A percentile compares a stretch with the other conserved stretches of the same genome.
phyloP scores from a whole-genome alignment of 2,113 vertebrate genomes.

The Syngnathus scovelli region DNA sequence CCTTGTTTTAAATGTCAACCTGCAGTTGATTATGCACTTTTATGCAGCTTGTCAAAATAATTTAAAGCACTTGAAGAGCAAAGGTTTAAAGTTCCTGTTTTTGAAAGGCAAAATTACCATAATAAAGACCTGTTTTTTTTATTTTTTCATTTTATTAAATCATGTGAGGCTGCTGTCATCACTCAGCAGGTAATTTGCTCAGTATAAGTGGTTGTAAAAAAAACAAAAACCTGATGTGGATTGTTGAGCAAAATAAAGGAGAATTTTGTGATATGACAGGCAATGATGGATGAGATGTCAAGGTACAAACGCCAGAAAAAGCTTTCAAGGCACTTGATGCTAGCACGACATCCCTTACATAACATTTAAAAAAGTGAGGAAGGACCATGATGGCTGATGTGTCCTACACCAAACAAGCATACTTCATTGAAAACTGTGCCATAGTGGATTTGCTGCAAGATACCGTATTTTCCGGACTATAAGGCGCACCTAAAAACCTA shows the following conservation, averaged over 20 bases:
- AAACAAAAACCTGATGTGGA: slow-evolving; percentile 11
- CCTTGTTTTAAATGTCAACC: slow-evolving; percentile 57
- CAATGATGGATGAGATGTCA: slow-evolving; percentile 49
- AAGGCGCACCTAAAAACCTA: no score
- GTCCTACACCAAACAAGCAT: background rate
- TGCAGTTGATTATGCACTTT: slow-evolving; percentile 50
- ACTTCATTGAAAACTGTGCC: background rate
- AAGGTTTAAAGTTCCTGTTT: slow-evolving; percentile 50
- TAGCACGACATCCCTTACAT: slow-evolving; percentile 34
- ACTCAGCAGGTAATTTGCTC: slow-evolving; percentile 19
- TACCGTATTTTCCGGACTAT: no score
- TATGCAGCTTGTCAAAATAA: slow-evolving; percentile 48
- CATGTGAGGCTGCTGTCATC: slow-evolving; percentile 30
- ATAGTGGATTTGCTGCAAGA: background rate
- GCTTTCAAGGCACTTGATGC: slow-evolving; percentile 36
- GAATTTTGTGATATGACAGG: slow-evolving; percentile 39
- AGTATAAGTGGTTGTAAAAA: slow-evolving; percentile 16
- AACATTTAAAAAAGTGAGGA: slow-evolving; percentile 26
- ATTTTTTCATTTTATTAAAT: slow-evolving; percentile 6
- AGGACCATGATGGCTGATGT: background rate
- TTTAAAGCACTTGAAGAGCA: slow-evolving; percentile 36
- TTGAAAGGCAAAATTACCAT: slow-evolving; percentile 50
- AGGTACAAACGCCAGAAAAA: slow-evolving; percentile 21
- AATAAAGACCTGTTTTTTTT: slow-evolving; percentile 46
- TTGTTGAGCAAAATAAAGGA: slow-evolving; percentile 16